Base-by-base conservation (phyloP, 1,140 invertebrate genomes). In the Magallana ariakensis region DNA sequence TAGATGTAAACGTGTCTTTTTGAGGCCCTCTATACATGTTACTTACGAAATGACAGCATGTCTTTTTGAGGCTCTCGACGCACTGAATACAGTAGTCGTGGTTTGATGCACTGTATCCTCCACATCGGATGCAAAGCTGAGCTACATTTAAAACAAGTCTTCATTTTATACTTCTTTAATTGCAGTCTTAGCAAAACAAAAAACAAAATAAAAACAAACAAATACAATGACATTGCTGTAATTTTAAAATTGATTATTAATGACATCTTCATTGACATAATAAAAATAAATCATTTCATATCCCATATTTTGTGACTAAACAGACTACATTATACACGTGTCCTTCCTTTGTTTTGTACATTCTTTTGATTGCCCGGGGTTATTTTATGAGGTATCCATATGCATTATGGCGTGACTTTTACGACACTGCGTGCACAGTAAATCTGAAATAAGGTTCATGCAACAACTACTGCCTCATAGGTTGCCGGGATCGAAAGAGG, bases 11-110 rank as follows among this genome's bases (percentile, higher is more conserved):
- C 33, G 2, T 46, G 83, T 60, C 83, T 84, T 84, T 58, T 84
- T 84, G 7, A 84, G 56, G 15, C 26, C 33, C 33, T 46, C 33
- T 46, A n/a, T n/a, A 46, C 33, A 46, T 3, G 5, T 22, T 83
- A 83, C 56, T 83, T 55, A 83, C 81, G 22, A 56, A 56, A 56
- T 56, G 56, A 83, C 54, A 57, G 10, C 81, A 83, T 7, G 83
- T 60, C 83, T 84, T 84, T 58, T 84, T 84, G 7, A 84, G 56
- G 15, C 26, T 26, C 26, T 84, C 83, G 3, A 60, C 56, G 33
- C 83, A 84, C 58, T 62, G 56, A 16, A 84, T 84, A 55, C 83
- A 84, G 33, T 60, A 84, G 57, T 84, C 83, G 1, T 84, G 83
- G 57, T 84, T 84, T 33, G 56, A 60, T 11, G 56, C 56, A 26